Conservation (phyloP, 2,113 vertebrate genomes). For the Isichthys henryi region DNA sequence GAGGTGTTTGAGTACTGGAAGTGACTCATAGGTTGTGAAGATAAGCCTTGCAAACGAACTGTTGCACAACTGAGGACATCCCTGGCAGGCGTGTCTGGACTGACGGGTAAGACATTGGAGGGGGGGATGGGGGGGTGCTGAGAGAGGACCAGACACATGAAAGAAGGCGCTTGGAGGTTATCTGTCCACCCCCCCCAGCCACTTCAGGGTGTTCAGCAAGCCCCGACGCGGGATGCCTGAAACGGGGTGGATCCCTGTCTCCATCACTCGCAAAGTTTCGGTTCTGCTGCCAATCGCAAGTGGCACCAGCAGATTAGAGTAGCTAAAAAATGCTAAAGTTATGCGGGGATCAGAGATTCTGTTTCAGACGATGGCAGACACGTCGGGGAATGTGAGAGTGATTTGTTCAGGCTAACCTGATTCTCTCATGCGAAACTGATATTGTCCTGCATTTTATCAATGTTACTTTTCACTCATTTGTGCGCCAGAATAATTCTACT, state of each 20-base stretch:
- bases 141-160: background rate
- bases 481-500: background rate
- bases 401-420: background rate
- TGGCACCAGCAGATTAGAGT: constrained; percentile 17
- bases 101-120: background rate
- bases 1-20: background rate
- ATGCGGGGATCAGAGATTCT: constrained; percentile 31
- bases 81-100: background rate
- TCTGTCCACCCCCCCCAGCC: background rate
- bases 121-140: background rate
- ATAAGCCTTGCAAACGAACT: background rate
- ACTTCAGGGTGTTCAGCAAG: constrained; percentile 37
- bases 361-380: constrained; percentile 36
- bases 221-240: constrained; percentile 39
- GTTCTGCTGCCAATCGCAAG: constrained; percentile 43
- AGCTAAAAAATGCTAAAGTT: constrained; percentile 33
- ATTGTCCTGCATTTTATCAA: background rate
- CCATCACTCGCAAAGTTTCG: constrained; percentile 38
- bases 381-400: background rate
- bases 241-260: constrained; percentile 39
- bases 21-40: constrained; percentile 4
- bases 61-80: constrained; percentile 1
- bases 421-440: background rate
- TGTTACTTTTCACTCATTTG: background rate
- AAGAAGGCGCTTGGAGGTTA: background rate